Evolutionary conservation across 2,113 vertebrate genomes (phyloP), one percentile per base, ranked within the genome.

Genomic region (Furnarius figulus): DNA sequence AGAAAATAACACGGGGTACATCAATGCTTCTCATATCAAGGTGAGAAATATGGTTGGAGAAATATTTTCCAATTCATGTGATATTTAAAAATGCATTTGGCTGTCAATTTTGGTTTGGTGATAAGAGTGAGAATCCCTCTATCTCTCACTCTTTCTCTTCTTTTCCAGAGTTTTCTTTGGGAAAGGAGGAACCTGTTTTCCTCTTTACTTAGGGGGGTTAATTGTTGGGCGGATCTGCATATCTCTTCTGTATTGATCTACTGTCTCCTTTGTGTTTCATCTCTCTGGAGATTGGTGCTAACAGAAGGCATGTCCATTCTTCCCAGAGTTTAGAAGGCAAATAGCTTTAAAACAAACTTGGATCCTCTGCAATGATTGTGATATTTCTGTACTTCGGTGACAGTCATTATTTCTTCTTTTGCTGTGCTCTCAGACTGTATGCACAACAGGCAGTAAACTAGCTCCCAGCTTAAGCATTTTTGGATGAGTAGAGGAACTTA

Each of bases 1-100:
- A 96, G 99, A 99, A 89, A 99, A 99, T 96, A 99, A 99, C 95
- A 99, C 99, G 0, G 99, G 99, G 40, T 99, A 99, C 97, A 99
- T 99, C 97, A 99, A 99, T 4, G 99, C 99, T 0, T 99, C 99
- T 6, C 99, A 99, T 75, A 97, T 99, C 65, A 99, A 98, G 98
- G 99, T 99, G 92, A 98, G 44, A 46, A 76, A 31, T 8, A 17
- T 5, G 18, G 18, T 1, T 21, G 11, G 6, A 55, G 10, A 70
- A 30, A 2, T 52, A 8, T 30, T 74, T 87, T 66, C 28, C 9
- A 6, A 25, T 72, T 73, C 4, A 3, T 11, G 14, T 27, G n/a
- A 31, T 21, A 21, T n/a, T 13, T 67, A 11, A 55, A 62, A 71
- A 70, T 74, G 12, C 28, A 16, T 42, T n/a, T 78, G 30, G 42